Conservation (phyloP, 2,797 vertebrate genomes). For the Epinephelus coioides region DNA sequence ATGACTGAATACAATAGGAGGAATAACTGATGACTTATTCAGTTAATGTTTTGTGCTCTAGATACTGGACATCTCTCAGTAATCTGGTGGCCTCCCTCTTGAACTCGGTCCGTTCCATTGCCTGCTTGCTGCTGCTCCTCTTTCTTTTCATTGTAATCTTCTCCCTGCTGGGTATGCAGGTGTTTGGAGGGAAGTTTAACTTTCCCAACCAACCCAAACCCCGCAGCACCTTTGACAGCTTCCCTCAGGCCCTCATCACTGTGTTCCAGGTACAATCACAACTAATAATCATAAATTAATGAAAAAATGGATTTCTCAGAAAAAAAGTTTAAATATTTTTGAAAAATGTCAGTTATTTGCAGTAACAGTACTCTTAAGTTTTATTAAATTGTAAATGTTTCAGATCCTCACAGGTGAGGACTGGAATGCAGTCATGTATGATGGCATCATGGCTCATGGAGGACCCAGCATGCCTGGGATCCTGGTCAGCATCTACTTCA, state of each 20-base stretch:
- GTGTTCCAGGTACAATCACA: slow-evolving; percentile 91
- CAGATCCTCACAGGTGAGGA: slow-evolving; percentile 95
- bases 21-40: not conserved
- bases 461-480: slow-evolving; percentile 93
- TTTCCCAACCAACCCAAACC: slow-evolving; percentile 89
- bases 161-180: slow-evolving; percentile 95
- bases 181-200: slow-evolving; percentile 95
- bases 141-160: slow-evolving; percentile 96
- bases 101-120: slow-evolving; percentile 94
- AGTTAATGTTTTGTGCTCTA: slow-evolving; percentile 11
- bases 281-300: not conserved
- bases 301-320: not conserved
- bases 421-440: slow-evolving; percentile 95
- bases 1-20: not conserved
- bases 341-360: not conserved
- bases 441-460: slow-evolving; percentile 93
- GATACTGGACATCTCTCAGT: slow-evolving; percentile 82
- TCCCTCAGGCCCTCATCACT: slow-evolving; percentile 95
- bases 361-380: not conserved
- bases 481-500: slow-evolving; percentile 95
- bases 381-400: not conserved
- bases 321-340: not conserved
- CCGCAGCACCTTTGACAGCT: slow-evolving; percentile 95
- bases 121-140: slow-evolving; percentile 95
- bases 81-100: slow-evolving; percentile 95